Evolutionary conservation across 2,113 vertebrate genomes (phyloP).

Genomic region (Naja naja): DNA sequence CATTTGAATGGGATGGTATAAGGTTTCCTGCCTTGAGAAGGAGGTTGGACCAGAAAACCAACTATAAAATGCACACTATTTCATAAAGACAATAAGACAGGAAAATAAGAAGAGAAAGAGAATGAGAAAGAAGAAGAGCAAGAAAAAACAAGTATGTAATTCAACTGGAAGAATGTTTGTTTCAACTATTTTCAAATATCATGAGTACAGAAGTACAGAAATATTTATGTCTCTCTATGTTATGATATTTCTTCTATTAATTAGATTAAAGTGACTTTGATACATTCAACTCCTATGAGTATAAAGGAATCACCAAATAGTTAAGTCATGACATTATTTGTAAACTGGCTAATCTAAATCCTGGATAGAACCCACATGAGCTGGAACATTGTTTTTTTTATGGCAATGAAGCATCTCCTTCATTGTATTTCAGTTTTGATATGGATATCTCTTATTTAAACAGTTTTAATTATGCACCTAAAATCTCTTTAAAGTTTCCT

Average conservation of each 20-base stretch:
- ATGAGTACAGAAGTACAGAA: background rate
- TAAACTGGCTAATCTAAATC: background rate
- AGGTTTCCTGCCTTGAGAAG: background rate
- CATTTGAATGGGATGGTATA: background rate
- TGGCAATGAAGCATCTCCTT: background rate
- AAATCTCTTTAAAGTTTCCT: background rate
- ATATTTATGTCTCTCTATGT: background rate
- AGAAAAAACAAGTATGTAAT: background rate
- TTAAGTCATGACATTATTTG: background rate
- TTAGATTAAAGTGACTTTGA: background rate
- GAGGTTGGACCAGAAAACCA: background rate
- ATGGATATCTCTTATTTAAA: background rate
- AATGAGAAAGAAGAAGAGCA: background rate
- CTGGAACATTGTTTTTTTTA: background rate
- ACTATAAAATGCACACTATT: background rate
- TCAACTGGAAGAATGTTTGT: background rate
- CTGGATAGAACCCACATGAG: background rate
- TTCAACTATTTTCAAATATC: background rate
- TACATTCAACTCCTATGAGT: background rate
- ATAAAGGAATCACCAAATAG: background rate
- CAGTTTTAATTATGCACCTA: background rate
- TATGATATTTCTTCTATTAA: background rate
- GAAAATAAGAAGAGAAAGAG: background rate
- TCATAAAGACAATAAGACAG: background rate
- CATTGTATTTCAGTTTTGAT: background rate